Base-by-base conservation (phyloP, 2,888 invertebrate species). In the Celastrina argiolus region DNA sequence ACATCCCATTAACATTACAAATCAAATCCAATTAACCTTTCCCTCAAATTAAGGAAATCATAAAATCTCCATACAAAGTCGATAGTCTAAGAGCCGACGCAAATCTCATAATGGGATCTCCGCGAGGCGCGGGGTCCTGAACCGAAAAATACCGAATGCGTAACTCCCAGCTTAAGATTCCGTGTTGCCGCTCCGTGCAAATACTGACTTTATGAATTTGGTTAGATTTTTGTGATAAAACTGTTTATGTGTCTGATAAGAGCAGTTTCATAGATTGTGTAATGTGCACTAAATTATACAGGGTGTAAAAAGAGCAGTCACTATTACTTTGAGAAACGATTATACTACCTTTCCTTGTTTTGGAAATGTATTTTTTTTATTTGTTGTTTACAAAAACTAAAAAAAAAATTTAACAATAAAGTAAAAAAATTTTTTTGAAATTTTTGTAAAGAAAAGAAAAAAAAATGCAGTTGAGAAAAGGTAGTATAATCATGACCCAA, bases 61-160 rank as follows among this genome's bases (percentile, higher is more conserved):
- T 51, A 51, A 51, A 51, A 51, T 51, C 51, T 59, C 67, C 28
- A 68, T 65, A 41, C 56, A 65, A 58, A 69, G 67, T 59, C 68
- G 66, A 65, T 74, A 80, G 81, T 77, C 82, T 79, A 78, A 78
- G 77, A 76, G 51, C 51, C 51, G 22, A 12, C 34, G 78, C 80
- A 80, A 82, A 82, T 83, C 82, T 80, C 73, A 77, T 76, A 74
- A 75, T 71, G 70, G 72, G 72, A 74, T 74, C 69, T 71, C 73
- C 75, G 34, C 74, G 76, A 71, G 69, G 78, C 83, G 72, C 28
- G 41, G 45, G 58, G 70, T 72, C 69, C 73, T 76, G 80, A 76
- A 79, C 78, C 79, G 81, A 78, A 74, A 78, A 83, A 83, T 82
- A 74, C 78, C 79, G 76, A 81, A 80, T 79, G 77, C 78, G 75